These are phyloP conservation scores for Tachina lurida DNA, from an alignment of 2,888 invertebrate species.

Conservation along the genomic window DNA sequence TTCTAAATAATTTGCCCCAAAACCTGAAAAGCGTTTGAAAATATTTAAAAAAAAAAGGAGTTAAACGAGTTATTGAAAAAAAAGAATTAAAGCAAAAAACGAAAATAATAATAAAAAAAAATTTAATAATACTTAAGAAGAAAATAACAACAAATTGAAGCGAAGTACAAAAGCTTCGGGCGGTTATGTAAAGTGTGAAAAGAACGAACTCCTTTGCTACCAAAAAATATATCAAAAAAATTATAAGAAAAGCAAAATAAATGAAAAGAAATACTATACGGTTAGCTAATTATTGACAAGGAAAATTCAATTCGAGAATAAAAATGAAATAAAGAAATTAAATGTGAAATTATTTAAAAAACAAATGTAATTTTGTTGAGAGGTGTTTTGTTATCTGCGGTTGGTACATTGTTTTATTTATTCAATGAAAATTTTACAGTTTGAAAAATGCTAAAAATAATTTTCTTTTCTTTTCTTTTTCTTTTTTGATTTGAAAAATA, in stretches of 20 bases:
- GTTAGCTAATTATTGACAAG: constrained; percentile 60
- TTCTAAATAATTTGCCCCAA: constrained; percentile 34
- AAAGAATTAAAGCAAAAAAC: constrained; percentile 16
- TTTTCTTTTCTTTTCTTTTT: constrained; percentile 38
- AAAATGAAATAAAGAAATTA: constrained; percentile 37
- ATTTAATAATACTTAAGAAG: constrained; percentile 59
- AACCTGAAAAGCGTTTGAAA: constrained; percentile 23
- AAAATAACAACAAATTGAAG: constrained; percentile 65
- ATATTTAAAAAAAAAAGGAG: constrained; percentile 20
- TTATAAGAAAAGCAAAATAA: constrained; percentile 68
- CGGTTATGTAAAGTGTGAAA: constrained; percentile 73
- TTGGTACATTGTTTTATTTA: constrained; percentile 40
- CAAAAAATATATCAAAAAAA: constrained; percentile 48
- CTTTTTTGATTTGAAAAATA: constrained; percentile 50
- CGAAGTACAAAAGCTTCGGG: constrained; percentile 67
- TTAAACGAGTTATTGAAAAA: constrained; percentile 57
- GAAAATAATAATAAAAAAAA: constrained; percentile 60
- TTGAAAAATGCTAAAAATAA: constrained; percentile 68
- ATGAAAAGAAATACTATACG: constrained; percentile 41
- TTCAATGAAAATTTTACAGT: constrained; percentile 56
- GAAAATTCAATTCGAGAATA: constrained; percentile 19
- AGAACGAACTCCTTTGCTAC: constrained; percentile 70
- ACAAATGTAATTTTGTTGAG: constrained; percentile 48
- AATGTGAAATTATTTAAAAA: constrained; percentile 30
- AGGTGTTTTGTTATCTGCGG: not conserved